Evolutionary conservation across 2,113 vertebrate species (phyloP).

Genomic region (Halichoerus grypus): DNA sequence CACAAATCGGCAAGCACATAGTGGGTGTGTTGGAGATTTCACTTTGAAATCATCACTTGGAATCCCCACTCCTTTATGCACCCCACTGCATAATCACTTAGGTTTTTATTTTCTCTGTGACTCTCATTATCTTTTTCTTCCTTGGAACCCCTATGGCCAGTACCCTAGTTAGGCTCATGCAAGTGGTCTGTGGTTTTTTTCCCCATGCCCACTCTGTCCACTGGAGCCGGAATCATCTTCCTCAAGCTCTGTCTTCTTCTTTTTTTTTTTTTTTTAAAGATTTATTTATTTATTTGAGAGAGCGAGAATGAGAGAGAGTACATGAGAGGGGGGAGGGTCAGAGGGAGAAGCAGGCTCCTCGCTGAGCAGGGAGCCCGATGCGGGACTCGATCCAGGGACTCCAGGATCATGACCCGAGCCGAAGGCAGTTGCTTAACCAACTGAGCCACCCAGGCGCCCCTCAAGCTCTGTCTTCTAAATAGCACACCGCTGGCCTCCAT

Average conservation of each 20-base stretch:
- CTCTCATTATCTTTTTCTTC: background rate
- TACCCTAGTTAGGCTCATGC: background rate
- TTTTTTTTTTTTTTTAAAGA: too few relatives aligned
- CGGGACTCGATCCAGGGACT: too few relatives aligned
- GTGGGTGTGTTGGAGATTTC: background rate
- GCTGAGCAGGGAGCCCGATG: too few relatives aligned
- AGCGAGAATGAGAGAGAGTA: too few relatives aligned
- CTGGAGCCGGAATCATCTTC: background rate
- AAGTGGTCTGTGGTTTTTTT: background rate
- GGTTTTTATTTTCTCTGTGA: background rate
- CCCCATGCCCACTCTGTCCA: background rate
- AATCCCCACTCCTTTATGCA: background rate
- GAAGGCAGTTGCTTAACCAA: too few relatives aligned
- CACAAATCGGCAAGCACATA: background rate
- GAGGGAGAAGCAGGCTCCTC: too few relatives aligned
- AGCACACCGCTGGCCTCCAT: accelerated
- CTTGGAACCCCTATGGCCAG: background rate
- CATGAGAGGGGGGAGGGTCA: too few relatives aligned
- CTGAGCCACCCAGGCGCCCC: too few relatives aligned
- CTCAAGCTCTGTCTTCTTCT: background rate
- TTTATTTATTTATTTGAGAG: too few relatives aligned
- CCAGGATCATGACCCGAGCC: too few relatives aligned
- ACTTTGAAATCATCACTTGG: background rate
- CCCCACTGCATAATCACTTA: background rate
- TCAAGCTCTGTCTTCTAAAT: background rate